Evolutionary conservation across 2,113 vertebrate genomes (phyloP), one percentile per base, ranked within the genome.

Genomic region (Aptenodytes forsteri): DNA sequence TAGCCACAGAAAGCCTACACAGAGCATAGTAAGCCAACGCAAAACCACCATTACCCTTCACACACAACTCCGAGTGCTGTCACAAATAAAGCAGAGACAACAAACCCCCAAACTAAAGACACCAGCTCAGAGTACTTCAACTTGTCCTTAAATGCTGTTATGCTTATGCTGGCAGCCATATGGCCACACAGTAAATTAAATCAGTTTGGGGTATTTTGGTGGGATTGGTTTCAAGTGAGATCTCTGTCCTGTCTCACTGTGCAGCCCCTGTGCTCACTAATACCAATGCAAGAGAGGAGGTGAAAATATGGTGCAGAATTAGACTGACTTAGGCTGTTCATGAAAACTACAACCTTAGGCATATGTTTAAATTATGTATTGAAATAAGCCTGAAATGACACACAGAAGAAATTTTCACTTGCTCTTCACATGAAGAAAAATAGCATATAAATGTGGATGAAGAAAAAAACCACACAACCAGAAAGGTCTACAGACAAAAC

Each of bases 41-140:
- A 83, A 42, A 59, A 70, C 3, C 13, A 38, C 19, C 32, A 12
- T 30, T 52, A 38, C 16, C 26, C 16, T 36, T 61, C 81, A 81
- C 22, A 36, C 3, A 5, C 42, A 79, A n/a, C 20, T 46, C n/a
- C 0, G 0, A 64, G 36, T 2, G 7, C 20, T 30, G 26, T 19
- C 49, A 88, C 36, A 92, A 89, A 85, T 7, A 87, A 56, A 38
- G 52, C 4, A 27, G 61, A 29, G 29, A 54, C 1, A 2, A 79
- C 20, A 89, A 78, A 32, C 6, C 7, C 22, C 20, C 23, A 67
- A 40, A 44, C 47, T 27, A 52, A 47, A 73, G 76, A 73, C 54
- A 80, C 6, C 46, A 89, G 40, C 22, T 65, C 30, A 30, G 11
- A 50, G 16, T 27, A 85, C 34, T 92, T 62, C 13, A 52, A 34